Base-by-base conservation (phyloP, 2,888 invertebrate species). In the Cryptocephalus primarius region DNA sequence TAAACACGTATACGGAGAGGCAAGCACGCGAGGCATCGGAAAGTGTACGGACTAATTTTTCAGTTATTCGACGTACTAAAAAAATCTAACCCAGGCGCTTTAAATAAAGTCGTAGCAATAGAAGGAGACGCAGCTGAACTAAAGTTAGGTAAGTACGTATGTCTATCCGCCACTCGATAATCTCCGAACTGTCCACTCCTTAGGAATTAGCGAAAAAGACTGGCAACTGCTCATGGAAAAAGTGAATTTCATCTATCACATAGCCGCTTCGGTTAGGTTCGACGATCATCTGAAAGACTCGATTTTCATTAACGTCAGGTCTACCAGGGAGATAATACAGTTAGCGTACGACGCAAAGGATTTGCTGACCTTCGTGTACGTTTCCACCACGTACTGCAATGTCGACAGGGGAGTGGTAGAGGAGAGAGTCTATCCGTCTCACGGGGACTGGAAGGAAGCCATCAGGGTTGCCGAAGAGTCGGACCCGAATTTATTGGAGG, bases 331-430 rank as follows among this genome's bases (percentile, higher is more conserved):
- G 59, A 59, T 82, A 1, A 72, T 80, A 3, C 73, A 78, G 32
- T 66, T 86, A 6, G 81, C 79, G 0, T 67, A 75, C 40, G 71
- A 74, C 33, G 72, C 81, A 55, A 74, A 73, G 45, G 66, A 78
- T 31, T 45, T 65, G 8, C 49, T 53, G n/a, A 78, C 48, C 6
- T 70, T 88, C 9, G 72, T 90, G 1, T 91, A 94, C 66, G 82
- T 92, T 0, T 92, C 91, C 0, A 91, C 93, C 0, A 86, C 90
- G 0, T 94, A 89, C 66, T 82, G 88, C 8, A 89, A 94, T 67
- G 85, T 86, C 6, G 84, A 90, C 56, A 75, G 78, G 34, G 11
- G 78, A 9, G 74, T 76, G 1, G 80, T 91, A 0, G 83, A 85
- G 43, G 93, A 94, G 46, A 41, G 78, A 45, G 71, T 90, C 40